Evolutionary conservation across 2,797 vertebrate genomes (phyloP).

Genomic region (Cryptoblepharus egeriae): DNA sequence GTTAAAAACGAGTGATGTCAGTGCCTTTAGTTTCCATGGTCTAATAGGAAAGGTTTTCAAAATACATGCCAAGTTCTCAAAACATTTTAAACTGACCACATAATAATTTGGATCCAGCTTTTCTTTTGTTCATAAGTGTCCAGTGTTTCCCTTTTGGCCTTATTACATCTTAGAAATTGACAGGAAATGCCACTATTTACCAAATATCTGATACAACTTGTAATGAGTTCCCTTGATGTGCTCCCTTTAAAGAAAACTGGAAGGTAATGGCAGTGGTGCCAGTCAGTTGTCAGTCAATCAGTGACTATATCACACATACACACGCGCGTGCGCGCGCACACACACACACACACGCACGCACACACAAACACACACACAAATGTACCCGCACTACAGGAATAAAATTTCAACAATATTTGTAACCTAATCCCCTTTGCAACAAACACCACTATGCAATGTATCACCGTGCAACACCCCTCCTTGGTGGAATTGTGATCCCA

Average conservation of each 20-base stretch:
- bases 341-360: too few relatives aligned
- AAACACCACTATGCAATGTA: too few relatives aligned
- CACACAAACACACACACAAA: too few relatives aligned
- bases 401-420: too few relatives aligned
- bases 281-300: not conserved
- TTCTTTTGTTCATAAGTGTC: not conserved
- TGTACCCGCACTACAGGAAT: too few relatives aligned
- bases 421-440: too few relatives aligned
- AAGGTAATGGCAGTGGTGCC: too few relatives aligned
- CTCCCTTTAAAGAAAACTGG: too few relatives aligned
- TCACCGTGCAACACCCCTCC: too few relatives aligned
- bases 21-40: not conserved
- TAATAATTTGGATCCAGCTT: not conserved
- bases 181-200: not conserved
- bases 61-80: not conserved
- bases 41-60: not conserved
- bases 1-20: slow-evolving; percentile 9
- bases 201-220: not conserved
- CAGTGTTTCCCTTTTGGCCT: not conserved
- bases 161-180: not conserved
- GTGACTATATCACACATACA: too few relatives aligned
- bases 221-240: not conserved
- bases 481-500: too few relatives aligned
- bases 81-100: slow-evolving; percentile 8
- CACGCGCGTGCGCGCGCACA: too few relatives aligned